Base-by-base conservation (phyloP, 2,113 vertebrate genomes). In the Pardalotus punctatus region DNA sequence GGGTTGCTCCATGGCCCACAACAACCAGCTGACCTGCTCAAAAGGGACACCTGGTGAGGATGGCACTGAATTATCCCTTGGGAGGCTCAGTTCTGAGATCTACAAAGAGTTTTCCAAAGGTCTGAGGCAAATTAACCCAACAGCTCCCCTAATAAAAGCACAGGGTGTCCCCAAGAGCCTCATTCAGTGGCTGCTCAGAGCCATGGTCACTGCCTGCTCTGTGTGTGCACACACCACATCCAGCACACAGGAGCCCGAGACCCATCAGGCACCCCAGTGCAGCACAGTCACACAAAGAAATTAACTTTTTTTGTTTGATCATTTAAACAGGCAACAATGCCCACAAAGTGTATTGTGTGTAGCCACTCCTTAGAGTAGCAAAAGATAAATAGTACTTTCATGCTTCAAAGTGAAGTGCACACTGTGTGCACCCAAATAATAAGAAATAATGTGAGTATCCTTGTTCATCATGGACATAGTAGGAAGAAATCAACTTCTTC, bases 351-450 rank as follows among this genome's bases (percentile, higher is more conserved):
- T 38, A 93, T 78, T 83, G 64, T 91, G 67, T 78, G 72, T 53
- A 88, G 80, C 88, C 88, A 50, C 95, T 94, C 95, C 94, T 92
- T 76, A 67, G 40, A 81, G 80, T 3, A 71, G 72, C 64, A 72
- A 92, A 96, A 94, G 88, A 96, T 84, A 95, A 97, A 97, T 96
- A 96, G 95, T 88, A 94, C 31, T 58, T 93, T 94, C 94, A 95
- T 96, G 96, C 90, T 90, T 97, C 96, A 92, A 94, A 94, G 88
- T 94, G 87, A 97, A 93, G 69, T 93, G 72, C 85, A 90, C 92
- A 95, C 87, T 94, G 93, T 95, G 94, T 93, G 88, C 92, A 93
- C 93, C 86, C 92, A 93, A 96, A 96, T 95, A 96, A 95, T 86
- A 96, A 94, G 92, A 95, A 95, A 96, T 96, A 96, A 95, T 94